These are phyloP conservation scores for Silurus asotus DNA, from an alignment of 2,113 vertebrate species.

Conservation along the genomic window DNA sequence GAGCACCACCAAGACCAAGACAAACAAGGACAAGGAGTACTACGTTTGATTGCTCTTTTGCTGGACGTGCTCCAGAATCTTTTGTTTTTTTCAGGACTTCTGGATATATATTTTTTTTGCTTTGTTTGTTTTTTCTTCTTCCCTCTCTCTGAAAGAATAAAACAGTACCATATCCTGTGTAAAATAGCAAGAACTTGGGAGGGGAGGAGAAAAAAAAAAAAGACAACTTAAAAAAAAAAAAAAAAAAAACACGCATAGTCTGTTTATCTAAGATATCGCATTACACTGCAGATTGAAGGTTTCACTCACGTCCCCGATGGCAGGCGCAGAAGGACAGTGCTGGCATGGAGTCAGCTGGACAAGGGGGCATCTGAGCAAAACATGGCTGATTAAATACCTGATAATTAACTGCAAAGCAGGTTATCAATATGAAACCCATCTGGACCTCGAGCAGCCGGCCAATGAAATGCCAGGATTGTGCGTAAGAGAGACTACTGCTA, in stretches of 20 bases:
- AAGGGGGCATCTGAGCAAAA: conserved; percentile 68
- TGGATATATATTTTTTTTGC: conserved; percentile 15
- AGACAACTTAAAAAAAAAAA: conserved; percentile 50
- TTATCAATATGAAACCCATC: conserved; percentile 61
- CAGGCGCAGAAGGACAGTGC: conserved; percentile 54
- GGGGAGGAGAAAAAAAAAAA: conserved; percentile 9
- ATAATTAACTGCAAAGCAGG: conserved; percentile 61
- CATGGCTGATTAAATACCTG: conserved; percentile 50
- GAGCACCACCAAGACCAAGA: conserved; percentile 94
- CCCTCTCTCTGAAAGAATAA: conserved; percentile 30
- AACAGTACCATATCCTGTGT: conserved; percentile 74
- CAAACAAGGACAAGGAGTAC: conserved; percentile 99
- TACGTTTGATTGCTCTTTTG: conserved; percentile 87
- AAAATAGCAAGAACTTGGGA: conserved; percentile 77
- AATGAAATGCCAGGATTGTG: conserved; percentile 57
- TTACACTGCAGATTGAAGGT: conserved; percentile 49
- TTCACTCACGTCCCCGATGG: conserved; percentile 72
- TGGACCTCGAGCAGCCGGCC: conserved; percentile 60
- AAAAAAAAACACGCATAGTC: not conserved
- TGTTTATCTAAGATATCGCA: conserved; percentile 87
- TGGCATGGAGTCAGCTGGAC: conserved; percentile 78
- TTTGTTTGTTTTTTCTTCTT: not conserved
- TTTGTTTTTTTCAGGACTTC: conserved; percentile 5
- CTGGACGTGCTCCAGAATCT: conserved; percentile 16
- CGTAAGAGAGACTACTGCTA: conserved; percentile 72